These are phyloP conservation scores for Anseranas semipalmata DNA, from an alignment of 2,113 vertebrate genomes.

Conservation along the genomic window DNA sequence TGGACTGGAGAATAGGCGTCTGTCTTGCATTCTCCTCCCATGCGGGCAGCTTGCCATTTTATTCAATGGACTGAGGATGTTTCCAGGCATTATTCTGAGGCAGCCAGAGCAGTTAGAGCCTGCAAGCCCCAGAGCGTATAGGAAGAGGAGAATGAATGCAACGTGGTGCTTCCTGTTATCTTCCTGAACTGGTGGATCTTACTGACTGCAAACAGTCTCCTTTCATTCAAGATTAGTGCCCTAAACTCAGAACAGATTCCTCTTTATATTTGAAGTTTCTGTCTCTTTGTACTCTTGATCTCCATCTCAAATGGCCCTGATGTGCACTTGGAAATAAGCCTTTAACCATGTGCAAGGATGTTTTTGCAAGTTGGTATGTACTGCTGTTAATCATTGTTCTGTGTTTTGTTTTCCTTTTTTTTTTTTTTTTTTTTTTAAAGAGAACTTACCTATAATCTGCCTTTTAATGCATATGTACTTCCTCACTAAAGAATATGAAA, in stretches of 20 bases:
- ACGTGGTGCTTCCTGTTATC: neutral
- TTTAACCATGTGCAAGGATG: neutral
- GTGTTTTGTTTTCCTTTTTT: neutral
- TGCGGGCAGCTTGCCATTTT: neutral
- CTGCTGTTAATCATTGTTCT: neutral
- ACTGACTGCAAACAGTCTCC: neutral
- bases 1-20: neutral
- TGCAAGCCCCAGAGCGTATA: rapidly evolving
- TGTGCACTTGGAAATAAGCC: neutral
- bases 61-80: neutral
- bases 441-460: neutral
- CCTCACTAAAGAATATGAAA: neutral
- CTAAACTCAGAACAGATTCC: neutral
- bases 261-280: neutral
- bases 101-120: neutral
- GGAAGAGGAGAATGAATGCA: constrained; percentile 6
- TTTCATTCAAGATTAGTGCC: neutral
- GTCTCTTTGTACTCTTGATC: neutral
- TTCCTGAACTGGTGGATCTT: neutral
- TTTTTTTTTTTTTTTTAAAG: neutral
- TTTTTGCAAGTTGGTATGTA: neutral
- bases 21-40: neutral
- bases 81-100: neutral
- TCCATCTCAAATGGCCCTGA: neutral
- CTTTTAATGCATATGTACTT: neutral